Base-by-base conservation (phyloP, 1,140 invertebrate species). In the Aphelinus certus region DNA sequence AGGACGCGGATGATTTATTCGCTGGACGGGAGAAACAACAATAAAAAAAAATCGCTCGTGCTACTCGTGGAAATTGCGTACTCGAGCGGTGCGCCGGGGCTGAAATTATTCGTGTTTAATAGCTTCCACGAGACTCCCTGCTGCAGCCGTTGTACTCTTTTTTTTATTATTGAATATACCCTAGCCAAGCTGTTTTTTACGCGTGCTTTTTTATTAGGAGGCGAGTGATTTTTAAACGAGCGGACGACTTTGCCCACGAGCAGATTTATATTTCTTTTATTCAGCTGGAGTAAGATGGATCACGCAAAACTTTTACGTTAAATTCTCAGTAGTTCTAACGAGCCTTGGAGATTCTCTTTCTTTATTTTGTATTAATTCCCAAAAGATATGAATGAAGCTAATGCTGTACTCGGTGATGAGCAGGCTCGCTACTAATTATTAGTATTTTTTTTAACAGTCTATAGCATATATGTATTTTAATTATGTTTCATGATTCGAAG, bases 151-250 rank as follows among this genome's bases (percentile, higher is more conserved):
- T 53, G 4, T 53, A 6, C 9, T 53, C 9, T 53, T 53, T 53
- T 53, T 53, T 53, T 53, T 53, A 6, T 53, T 53, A 6, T 53
- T 53, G 4, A 26, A 26, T 47, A 7, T 7, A 45, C 61, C 48
- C 43, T 1, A 7, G 61, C 46, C 7, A 63, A 3, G 9, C 48
- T 61, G 45, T 62, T 9, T 63, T 42, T 63, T 63, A 46, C 48
- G 6, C 9, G 7, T 63, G 1, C n/a, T 63, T 63, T 63, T 63
- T 63, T 63, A 2, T 47, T 4, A 42, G n/a, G n/a, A 7, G 26
- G n/a, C n/a, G 48, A 3, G 9, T 53, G 63, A 65, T 51, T 65
- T 65, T 65, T 53, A 65, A 65, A 65, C 63, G 63, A 65, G 63
- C 46, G 7, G 63, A 42, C 5, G 42, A 65, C 43, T 63, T 48